A percentile compares a stretch with the other conserved stretches of the same genome.
Conservation (phyloP, 2,888 invertebrate genomes). For the Eupithecia inturbata region DNA sequence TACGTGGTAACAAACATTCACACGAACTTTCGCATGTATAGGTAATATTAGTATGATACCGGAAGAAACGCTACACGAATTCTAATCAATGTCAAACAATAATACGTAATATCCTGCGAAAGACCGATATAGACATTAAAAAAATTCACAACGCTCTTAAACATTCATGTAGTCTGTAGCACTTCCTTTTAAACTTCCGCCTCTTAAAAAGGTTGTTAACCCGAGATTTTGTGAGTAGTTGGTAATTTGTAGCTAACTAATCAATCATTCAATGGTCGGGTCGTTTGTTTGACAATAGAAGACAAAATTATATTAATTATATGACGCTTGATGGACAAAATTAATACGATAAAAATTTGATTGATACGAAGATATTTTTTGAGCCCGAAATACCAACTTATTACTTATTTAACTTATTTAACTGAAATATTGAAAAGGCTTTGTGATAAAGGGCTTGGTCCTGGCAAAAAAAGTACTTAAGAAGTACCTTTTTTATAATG, state of each 20-base stretch:
- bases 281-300: not conserved
- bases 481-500: no score
- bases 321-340: not conserved
- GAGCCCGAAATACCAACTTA: no score
- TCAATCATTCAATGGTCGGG: conserved; percentile 11
- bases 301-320: not conserved
- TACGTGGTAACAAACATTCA: no score
- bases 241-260: conserved; percentile 23
- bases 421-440: not conserved
- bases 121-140: conserved; percentile 71
- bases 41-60: conserved; percentile 21
- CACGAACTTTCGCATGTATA: no score
- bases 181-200: conserved; percentile 34
- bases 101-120: conserved; percentile 75
- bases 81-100: conserved; percentile 54
- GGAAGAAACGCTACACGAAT: conserved; percentile 45
- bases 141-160: conserved; percentile 34
- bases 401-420: no score
- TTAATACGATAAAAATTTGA: not conserved
- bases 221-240: conserved; percentile 7
- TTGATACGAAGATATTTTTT: not conserved
- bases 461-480: no score
- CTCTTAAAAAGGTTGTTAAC: conserved; percentile 35
- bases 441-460: not conserved
- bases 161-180: conserved; percentile 23